A percentile compares a stretch with the other conserved stretches of the same genome.
phyloP scores from a whole-genome alignment of 2,797 vertebrate species.

The Malurus leucopterus region DNA sequence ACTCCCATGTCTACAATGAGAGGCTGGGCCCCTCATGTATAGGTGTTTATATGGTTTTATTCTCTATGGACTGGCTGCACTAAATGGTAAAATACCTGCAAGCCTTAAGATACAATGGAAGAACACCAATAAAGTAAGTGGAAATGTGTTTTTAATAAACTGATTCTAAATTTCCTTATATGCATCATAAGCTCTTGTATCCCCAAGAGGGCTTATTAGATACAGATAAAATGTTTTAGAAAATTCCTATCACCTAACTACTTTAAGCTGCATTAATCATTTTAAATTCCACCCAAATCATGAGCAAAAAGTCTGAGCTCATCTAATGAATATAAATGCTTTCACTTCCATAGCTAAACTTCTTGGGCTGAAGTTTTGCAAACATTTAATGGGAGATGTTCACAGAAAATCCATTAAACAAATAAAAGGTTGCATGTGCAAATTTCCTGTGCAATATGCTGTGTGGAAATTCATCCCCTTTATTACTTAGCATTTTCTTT shows the following conservation, averaged over 20 bases:
- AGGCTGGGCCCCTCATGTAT: not conserved
- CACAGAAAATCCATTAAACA: slow-evolving; percentile 56
- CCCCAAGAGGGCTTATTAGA: slow-evolving; percentile 62
- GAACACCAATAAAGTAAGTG: slow-evolving; percentile 8
- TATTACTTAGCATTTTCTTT: slow-evolving; percentile 57
- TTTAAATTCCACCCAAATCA: slow-evolving; percentile 58
- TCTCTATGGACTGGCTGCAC: not conserved
- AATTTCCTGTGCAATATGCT: slow-evolving; percentile 32
- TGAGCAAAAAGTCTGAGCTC: slow-evolving; percentile 39
- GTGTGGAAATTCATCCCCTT: slow-evolving; percentile 29
- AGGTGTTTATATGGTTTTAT: not conserved
- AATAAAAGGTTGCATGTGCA: slow-evolving; percentile 40
- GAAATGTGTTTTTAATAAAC: slow-evolving; percentile 62
- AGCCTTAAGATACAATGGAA: slow-evolving; percentile 25
- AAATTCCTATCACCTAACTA: slow-evolving; percentile 55
- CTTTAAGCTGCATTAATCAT: slow-evolving; percentile 62
- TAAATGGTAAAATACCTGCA: not conserved
- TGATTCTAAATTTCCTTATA: slow-evolving; percentile 35
- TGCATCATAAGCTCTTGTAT: slow-evolving; percentile 52
- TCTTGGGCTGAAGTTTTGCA: slow-evolving; percentile 47
- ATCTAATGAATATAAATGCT: slow-evolving; percentile 63
- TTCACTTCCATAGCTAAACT: slow-evolving; percentile 44
- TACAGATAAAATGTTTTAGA: slow-evolving; percentile 56
- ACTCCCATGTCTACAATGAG: not conserved
- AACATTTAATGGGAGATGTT: slow-evolving; percentile 38